A percentile compares a stretch with the other conserved stretches of the same genome.
Conservation (phyloP, 2,113 vertebrate species). For the Cyprinodon variegatus region DNA sequence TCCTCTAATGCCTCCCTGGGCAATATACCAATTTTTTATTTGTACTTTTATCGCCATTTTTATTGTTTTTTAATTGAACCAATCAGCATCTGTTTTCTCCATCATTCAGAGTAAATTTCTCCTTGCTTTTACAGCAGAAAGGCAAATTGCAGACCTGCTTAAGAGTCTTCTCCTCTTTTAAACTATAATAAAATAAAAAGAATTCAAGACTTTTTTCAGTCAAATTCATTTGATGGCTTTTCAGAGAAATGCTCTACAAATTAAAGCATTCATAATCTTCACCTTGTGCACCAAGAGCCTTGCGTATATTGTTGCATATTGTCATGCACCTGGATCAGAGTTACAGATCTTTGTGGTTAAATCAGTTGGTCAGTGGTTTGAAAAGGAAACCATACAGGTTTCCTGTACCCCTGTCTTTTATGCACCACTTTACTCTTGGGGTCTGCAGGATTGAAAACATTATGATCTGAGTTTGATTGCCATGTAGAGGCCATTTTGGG, state of each 20-base stretch:
- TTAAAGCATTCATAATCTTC: neutral
- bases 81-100: neutral
- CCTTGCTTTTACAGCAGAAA: neutral
- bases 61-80: neutral
- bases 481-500: conserved; percentile 41
- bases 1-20: neutral
- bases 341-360: conserved; percentile 20
- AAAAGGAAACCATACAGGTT: conserved; percentile 46
- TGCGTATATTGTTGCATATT: neutral
- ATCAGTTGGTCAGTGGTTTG: conserved; percentile 39
- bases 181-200: too few species aligned
- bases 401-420: conserved; percentile 45
- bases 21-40: neutral
- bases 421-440: conserved; percentile 37
- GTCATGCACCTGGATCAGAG: conserved; percentile 35
- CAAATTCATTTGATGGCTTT: neutral
- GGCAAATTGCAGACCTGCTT: neutral
- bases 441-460: conserved; percentile 38
- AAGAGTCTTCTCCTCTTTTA: neutral
- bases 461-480: conserved; percentile 56
- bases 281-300: neutral
- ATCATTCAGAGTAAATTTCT: neutral
- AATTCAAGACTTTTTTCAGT: neutral
- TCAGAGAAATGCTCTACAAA: neutral
- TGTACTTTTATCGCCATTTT: neutral